Evolutionary conservation across 2,797 vertebrate genomes (phyloP), one percentile per base, ranked within the genome.

Genomic region (Champsocephalus esox): DNA sequence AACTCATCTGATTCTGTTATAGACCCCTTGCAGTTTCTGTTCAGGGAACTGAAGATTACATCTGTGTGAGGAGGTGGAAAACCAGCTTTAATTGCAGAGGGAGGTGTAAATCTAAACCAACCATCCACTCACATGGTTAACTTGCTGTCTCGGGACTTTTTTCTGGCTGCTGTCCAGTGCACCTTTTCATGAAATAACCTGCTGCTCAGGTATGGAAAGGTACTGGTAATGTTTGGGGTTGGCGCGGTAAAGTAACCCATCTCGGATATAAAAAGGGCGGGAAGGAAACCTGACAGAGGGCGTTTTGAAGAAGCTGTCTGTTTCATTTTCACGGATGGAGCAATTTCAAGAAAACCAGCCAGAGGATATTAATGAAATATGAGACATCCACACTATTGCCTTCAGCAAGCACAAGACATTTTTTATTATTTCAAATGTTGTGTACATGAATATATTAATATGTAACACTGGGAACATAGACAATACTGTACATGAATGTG

Each of bases 11-110:
- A 21, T 2, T 21, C 21, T 21, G 21, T 21, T 21, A 21, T 21
- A 21, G 55, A 10, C 14, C 14, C 16, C 7, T 14, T 1, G 14
- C 2, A 28, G 14, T 38, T 57, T 57, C 32, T 34, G 32, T n/a
- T 11, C 32, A 17, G 0, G 16, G 32, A 41, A 19, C 17, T 45
- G 19, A 0, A 60, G 58, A 46, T 61, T 45, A 46, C 16, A 61
- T 61, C 43, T 16, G 17, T 43, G 11, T 58, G 56, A 58, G 24
- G 12, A 60, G 41, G 12, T 44, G 58, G 41, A 60, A 44, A 34
- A 24, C n/a, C 56, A 19, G 56, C 56, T 41, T 41, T 41, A 60
- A 19, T 24, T 60, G 58, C 58, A 60, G 58, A 24, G 19, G 21
- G 13, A 62, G 44, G 44, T 12, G 44, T 62, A 24, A 62, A 48